Evolutionary conservation across 2,113 vertebrate species (phyloP), one percentile per base, ranked within the genome.

Genomic region (Rhagologus leucostigma): DNA sequence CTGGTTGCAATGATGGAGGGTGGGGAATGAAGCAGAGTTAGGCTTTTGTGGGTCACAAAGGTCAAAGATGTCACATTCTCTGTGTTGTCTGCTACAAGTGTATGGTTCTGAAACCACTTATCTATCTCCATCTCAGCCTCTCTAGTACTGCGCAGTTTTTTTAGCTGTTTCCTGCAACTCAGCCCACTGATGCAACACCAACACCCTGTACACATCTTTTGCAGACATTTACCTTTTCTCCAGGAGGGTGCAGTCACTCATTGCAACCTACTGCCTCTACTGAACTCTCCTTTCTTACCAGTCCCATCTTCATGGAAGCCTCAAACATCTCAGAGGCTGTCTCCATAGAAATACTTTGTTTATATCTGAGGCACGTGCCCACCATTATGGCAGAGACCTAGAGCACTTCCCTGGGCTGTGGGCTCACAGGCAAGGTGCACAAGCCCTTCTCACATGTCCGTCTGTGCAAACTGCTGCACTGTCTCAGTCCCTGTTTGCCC

Each of bases 401-500:
- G 39, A 44, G 41, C 35, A 39, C 52, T 62, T 85, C 37, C 52
- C 41, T 20, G 21, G 50, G 27, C 68, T 64, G 17, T 84, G 44
- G n/a, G 32, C 37, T 44, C 47, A 49, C 15, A 49, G 30, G 20
- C 16, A 75, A n/a, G 10, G 7, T 15, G 49, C 53, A 59, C 7
- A 33, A 33, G 49, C 37, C 37, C 18, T 59, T 59, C 46, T 13
- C 73, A 50, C 0, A 0, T 4, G 12, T 26, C 67, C 17, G 14
- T 35, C 55, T 49, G 27, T 18, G 19, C 55, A 30, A 74, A 57
- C 13, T 16, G 44, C 41, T 59, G 62, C 5, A 13, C 11, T 42
- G 21, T 60, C 53, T 79, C 30, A 2, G 63, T 8, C 24, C 35
- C 41, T 27, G 21, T 46, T 68, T 68, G 30, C n/a, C 17, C 24